Percentiles rank a stretch among this genome's conserved stretches.
These are phyloP conservation scores for Istiophorus platypterus DNA, from an alignment of 2,113 vertebrate genomes.

Conservation along the genomic window DNA sequence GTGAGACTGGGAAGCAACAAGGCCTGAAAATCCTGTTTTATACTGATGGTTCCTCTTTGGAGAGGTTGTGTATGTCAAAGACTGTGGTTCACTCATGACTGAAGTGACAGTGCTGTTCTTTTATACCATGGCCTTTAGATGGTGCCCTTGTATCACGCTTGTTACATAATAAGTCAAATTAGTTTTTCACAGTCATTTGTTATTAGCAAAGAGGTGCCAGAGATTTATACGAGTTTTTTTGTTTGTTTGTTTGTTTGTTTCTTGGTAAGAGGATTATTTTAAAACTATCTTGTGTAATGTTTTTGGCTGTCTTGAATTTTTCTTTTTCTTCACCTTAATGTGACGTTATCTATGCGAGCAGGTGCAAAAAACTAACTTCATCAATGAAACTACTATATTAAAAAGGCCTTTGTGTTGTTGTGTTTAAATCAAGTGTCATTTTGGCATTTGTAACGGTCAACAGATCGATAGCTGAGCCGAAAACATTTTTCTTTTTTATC, in stretches of 20 bases:
- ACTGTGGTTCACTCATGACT: slow-evolving; percentile 21
- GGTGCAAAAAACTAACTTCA: slow-evolving; percentile 15
- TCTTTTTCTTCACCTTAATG: slow-evolving; percentile 12
- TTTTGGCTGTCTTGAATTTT: slow-evolving; percentile 15
- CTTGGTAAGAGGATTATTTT: slow-evolving; percentile 51
- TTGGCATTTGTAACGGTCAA: slow-evolving; percentile 13
- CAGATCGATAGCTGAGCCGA: slow-evolving; percentile 11
- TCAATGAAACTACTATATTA: neutral
- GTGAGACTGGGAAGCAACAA: neutral
- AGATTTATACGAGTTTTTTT: slow-evolving; percentile 36
- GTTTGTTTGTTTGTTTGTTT: slow-evolving; percentile 21
- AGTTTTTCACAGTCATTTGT: slow-evolving; percentile 41
- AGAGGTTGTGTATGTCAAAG: slow-evolving; percentile 21
- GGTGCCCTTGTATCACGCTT: slow-evolving; percentile 45
- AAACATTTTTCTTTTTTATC: slow-evolving; percentile 1
- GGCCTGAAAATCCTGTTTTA: slow-evolving; percentile 30
- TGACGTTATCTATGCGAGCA: neutral
- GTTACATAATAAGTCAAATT: slow-evolving; percentile 44
- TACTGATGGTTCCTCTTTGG: slow-evolving; percentile 8
- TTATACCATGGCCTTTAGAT: slow-evolving; percentile 65
- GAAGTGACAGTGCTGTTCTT: slow-evolving; percentile 54
- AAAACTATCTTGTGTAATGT: slow-evolving; percentile 29
- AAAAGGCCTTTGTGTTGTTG: slow-evolving; percentile 18
- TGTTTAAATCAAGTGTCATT: slow-evolving; percentile 20
- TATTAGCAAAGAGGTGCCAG: slow-evolving; percentile 53